Conservation (phyloP, 2,888 invertebrate genomes). For the Coelogynopora nodosa region DNA sequence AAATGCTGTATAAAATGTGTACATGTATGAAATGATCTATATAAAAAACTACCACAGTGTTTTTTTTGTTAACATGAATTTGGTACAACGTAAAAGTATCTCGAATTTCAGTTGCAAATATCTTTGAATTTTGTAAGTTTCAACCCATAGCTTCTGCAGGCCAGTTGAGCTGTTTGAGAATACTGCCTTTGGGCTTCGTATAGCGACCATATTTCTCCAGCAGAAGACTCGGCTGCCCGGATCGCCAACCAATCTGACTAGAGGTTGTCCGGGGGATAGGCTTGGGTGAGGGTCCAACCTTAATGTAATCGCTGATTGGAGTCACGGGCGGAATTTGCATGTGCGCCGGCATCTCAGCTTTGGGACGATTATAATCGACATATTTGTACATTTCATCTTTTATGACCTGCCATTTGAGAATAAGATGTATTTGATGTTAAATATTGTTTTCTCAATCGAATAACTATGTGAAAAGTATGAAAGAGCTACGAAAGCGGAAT, state of each 20-base stretch:
- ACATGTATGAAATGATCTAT: too few species aligned
- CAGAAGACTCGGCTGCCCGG: slow-evolving; percentile 51
- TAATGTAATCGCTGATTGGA: slow-evolving; percentile 56
- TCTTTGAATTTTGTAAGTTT: neutral
- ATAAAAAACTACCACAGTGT: too few species aligned
- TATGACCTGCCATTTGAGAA: too few species aligned
- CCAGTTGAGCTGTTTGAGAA: slow-evolving; percentile 59
- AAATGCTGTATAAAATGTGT: too few species aligned
- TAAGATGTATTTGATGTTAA: too few species aligned
- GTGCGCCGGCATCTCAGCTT: slow-evolving; percentile 49
- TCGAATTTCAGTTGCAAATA: slow-evolving; percentile 15
- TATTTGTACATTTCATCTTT: slow-evolving; percentile 53
- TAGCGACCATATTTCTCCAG: slow-evolving; percentile 59
- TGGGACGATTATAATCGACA: slow-evolving; percentile 46
- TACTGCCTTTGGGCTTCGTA: slow-evolving; percentile 56
- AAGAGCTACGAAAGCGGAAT: too few species aligned
- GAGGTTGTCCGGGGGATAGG: slow-evolving; percentile 58
- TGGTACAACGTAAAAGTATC: too few species aligned
- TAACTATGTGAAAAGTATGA: too few species aligned
- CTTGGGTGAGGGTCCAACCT: slow-evolving; percentile 55
- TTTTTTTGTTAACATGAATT: too few species aligned
- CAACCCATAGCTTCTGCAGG: slow-evolving; percentile 57
- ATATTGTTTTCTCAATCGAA: too few species aligned
- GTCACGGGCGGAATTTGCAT: slow-evolving; percentile 55
- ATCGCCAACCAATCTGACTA: slow-evolving; percentile 58